Evolutionary conservation across 2,113 vertebrate genomes (phyloP).

Genomic region (Myxocyprinus asiaticus): DNA sequence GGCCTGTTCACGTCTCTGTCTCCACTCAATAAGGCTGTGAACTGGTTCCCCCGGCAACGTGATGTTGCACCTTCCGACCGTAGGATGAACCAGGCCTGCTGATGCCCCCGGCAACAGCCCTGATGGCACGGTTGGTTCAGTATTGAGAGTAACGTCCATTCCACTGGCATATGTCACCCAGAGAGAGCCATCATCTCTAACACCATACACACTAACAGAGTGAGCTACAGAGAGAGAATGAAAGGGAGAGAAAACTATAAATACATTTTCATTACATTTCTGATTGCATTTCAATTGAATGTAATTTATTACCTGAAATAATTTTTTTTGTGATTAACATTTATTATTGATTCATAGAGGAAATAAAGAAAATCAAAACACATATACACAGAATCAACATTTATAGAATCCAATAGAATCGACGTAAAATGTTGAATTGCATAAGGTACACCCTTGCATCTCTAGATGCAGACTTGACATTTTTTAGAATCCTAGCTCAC

Average conservation of each 20-base stretch:
- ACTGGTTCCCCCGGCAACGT: conserved; percentile 93
- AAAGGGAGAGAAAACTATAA: neutral
- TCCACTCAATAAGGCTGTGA: conserved; percentile 95
- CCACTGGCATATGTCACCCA: conserved; percentile 91
- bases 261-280: neutral
- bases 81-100: conserved; percentile 88
- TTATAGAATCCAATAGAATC: too few relatives aligned
- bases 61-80: conserved; percentile 93
- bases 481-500: too few relatives aligned
- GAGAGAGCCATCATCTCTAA: conserved; percentile 92
- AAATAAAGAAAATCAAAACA: too few relatives aligned
- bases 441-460: too few relatives aligned
- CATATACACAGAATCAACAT: too few relatives aligned
- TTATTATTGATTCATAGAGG: too few relatives aligned
- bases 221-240: conserved; percentile 77
- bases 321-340: too few relatives aligned
- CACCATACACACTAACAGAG: conserved; percentile 89
- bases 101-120: conserved; percentile 69
- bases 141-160: conserved; percentile 93
- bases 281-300: neutral
- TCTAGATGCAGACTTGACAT: too few relatives aligned
- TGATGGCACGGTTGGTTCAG: conserved; percentile 89
- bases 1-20: conserved; percentile 93
- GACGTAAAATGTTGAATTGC: too few relatives aligned
- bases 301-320: too few relatives aligned